phyloP scores from a whole-genome alignment of 1,140 invertebrate genomes.

The Lepeophtheirus salmonis region DNA sequence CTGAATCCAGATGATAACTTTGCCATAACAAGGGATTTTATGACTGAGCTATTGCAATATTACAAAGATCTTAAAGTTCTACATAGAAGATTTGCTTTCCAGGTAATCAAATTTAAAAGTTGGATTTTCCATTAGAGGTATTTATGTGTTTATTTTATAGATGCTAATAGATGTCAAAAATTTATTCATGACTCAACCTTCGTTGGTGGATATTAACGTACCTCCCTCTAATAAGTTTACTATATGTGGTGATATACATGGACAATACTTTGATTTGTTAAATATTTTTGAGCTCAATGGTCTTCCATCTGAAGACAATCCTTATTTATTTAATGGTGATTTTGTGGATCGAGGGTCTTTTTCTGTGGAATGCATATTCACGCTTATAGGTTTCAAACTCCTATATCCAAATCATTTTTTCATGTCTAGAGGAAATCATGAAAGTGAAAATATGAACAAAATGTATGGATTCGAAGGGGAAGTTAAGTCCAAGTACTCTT shows the following conservation, averaged over 20 bases:
- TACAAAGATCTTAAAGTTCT: constrained; percentile 82
- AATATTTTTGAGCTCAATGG: constrained; percentile 97
- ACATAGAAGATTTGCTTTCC: constrained; percentile 88
- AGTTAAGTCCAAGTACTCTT: constrained; percentile 82
- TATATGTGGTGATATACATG: constrained; percentile 98
- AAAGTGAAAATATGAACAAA: constrained; percentile 95
- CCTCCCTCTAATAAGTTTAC: constrained; percentile 68
- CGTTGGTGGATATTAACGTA: constrained; percentile 72
- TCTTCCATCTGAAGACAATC: constrained; percentile 77
- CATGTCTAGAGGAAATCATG: constrained; percentile 95
- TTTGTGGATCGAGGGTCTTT: constrained; percentile 98
- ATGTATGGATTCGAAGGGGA: constrained; percentile 98
- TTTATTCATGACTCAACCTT: constrained; percentile 61
- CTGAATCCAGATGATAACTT: constrained; percentile 67
- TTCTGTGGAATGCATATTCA: constrained; percentile 97
- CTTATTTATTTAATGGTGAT: constrained; percentile 96
- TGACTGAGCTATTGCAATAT: constrained; percentile 61
- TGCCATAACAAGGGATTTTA: constrained; percentile 38
- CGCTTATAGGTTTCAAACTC: constrained; percentile 88
- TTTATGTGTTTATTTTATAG: constrained; percentile 38
- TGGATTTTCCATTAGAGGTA: not conserved
- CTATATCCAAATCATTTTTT: constrained; percentile 93
- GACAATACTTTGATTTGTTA: constrained; percentile 93
- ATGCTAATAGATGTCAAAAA: constrained; percentile 77
- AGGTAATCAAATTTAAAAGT: not conserved